Base-by-base conservation (phyloP, 2,113 vertebrate species). In the Xiphorhynchus elegans region DNA sequence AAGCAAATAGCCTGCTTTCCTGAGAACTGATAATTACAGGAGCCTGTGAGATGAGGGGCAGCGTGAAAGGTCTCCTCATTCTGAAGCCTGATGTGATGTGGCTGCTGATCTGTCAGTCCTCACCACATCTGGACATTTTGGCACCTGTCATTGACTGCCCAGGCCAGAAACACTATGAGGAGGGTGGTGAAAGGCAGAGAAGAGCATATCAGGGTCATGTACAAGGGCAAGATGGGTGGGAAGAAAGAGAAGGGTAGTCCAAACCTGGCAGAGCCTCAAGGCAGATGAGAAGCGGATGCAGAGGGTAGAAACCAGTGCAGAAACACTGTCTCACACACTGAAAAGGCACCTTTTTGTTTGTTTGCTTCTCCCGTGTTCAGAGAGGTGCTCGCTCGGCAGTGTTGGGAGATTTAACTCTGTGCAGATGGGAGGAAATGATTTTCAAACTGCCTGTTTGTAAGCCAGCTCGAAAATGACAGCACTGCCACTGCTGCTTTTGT, bases 361-460 rank as follows among this genome's bases (percentile, higher is more conserved):
- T 66, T 84, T 85, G 28, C 74, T 64, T 89, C 79, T 33, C 40
- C 73, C 16, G 2, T 4, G 35, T 52, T 96, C 84, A 85, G 29
- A n/a, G 6, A 69, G 70, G 53, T 0, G 1, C 53, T 80, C 2
- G 0, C 35, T 70, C 1, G 0, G 16, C 17, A 70, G 33, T 5
- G 14, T 19, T 56, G 89, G 73, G 92, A 93, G 84, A 75, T 81
- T 92, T 87, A 66, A 89, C 92, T 94, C 90, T 3, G 59, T 87
- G 86, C 87, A 93, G 93, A 90, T 68, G 70, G 89, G 70, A 95
- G 91, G 89, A 89, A 96, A 73, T 23, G 17, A 44, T 92, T 84
- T 93, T 95, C 89, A 95, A 94, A 63, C 91, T 88, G 86, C 88
- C 86, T 81, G 80, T 94, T 95, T 94, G 86, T 86, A 95, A 92